phyloP scores from a whole-genome alignment of 2,797 vertebrate genomes.

The Pseudotriccus pelzelni region DNA sequence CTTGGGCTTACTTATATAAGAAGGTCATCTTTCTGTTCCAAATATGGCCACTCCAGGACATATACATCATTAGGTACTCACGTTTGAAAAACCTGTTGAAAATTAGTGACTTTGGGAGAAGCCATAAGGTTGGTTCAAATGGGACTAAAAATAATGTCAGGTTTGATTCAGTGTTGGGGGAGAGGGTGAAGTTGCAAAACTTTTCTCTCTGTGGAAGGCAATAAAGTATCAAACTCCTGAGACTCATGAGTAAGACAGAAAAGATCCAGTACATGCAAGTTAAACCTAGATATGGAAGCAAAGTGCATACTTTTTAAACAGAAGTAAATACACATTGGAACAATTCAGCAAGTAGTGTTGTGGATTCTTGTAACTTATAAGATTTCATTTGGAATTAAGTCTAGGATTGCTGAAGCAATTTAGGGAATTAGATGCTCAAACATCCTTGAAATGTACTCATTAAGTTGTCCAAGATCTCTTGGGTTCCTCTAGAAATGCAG shows the following conservation, averaged over 20 bases:
- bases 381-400: conserved; percentile 13
- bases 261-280: not conserved
- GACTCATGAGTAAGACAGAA: not conserved
- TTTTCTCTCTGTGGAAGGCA: not conserved
- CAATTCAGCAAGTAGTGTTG: not conserved
- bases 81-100: not conserved
- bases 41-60: not conserved
- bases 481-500: not conserved
- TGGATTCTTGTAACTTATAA: conserved; percentile 7
- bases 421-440: conserved; percentile 43
- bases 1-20: rapidly evolving
- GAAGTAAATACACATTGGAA: not conserved
- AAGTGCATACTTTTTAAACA: not conserved
- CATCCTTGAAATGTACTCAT: conserved; percentile 38
- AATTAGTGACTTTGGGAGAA: not conserved
- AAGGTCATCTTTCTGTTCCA: not conserved
- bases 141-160: not conserved
- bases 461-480: conserved; percentile 8
- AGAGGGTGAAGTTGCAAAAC: rapidly evolving
- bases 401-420: conserved; percentile 10
- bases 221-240: not conserved
- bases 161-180: not conserved
- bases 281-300: not conserved
- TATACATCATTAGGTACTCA: not conserved
- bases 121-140: not conserved